Base-by-base conservation (phyloP, 2,797 vertebrate genomes). In the Fistularia commersonii region DNA sequence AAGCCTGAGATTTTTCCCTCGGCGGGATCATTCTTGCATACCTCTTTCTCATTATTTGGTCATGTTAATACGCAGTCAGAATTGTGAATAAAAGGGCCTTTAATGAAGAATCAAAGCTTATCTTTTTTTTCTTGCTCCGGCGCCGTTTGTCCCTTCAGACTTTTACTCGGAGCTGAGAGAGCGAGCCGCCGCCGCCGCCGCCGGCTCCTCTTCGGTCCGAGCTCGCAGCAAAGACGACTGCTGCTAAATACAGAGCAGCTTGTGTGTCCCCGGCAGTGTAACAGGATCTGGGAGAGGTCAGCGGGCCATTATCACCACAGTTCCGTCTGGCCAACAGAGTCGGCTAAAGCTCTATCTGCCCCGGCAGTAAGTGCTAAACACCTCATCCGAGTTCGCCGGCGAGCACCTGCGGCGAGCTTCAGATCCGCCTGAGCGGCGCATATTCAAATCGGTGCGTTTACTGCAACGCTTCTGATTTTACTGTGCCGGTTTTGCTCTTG, bases 231-330 rank as follows among this genome's bases (percentile, higher is more conserved):
- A 47, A 42, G 57, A 59, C 52, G 49, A 52, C 56, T 66, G 77
- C 73, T 73, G 76, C 83, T 83, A 83, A 86, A 83, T 81, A 76
- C 79, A 72, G 85, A 74, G 64, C 78, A 64, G 77, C 76, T 77
- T 77, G 73, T 80, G 63, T 86, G 81, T 86, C 81, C 77, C 72
- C 75, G 69, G 74, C 73, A 78, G 65, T 74, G 87, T 84, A 88
- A 88, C 77, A 62, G 64, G 82, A 88, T 86, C 81, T 67, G 48
- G 69, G 74, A 75, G 77, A 86, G 79, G 73, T 72, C 66, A 69
- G 72, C 64, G 48, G 61, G 77, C 65, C 77, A 80, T 83, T 79
- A 79, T 81, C 79, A 74, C 69, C 65, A 64, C 62, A 7, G 36
- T 51, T 76, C 67, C 38, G 53, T 69, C 74, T 76, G 73, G 54